phyloP scores from a whole-genome alignment of 2,888 invertebrate genomes.

The Tipula helvola region DNA sequence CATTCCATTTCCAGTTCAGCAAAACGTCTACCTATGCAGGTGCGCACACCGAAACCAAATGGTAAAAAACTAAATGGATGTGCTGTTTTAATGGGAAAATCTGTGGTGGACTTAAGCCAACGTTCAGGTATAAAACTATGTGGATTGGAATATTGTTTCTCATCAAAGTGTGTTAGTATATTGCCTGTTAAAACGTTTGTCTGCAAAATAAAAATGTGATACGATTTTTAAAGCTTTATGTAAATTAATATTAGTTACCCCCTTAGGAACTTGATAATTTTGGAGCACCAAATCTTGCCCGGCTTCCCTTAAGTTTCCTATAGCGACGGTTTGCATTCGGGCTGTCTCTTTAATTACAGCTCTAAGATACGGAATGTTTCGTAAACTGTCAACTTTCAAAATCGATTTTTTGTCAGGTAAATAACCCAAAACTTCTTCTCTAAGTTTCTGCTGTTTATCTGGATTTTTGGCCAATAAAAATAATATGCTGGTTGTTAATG shows the following conservation, averaged over 20 bases:
- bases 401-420: conserved; percentile 23
- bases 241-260: conserved; percentile 23
- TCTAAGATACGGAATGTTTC: conserved; percentile 39
- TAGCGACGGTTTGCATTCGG: conserved; percentile 36
- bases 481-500: conserved; percentile 32
- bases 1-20: conserved; percentile 52
- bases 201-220: background rate
- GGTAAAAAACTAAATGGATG: conserved; percentile 44
- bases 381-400: conserved; percentile 13
- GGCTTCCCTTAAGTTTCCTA: conserved; percentile 34
- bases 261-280: conserved; percentile 37
- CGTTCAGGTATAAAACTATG: conserved; percentile 50
- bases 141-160: conserved; percentile 44
- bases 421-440: conserved; percentile 30
- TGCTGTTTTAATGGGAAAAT: background rate
- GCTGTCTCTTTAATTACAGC: conserved; percentile 52
- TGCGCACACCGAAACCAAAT: conserved; percentile 50
- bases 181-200: background rate
- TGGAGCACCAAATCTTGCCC: conserved; percentile 35
- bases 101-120: conserved; percentile 42
- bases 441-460: conserved; percentile 39
- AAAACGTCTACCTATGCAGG: conserved; percentile 52
- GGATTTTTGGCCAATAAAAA: conserved; percentile 35
- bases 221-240: background rate
- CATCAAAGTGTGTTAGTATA: conserved; percentile 20